Conservation (phyloP, 2,113 vertebrate species). For the Xiphophorus maculatus region DNA sequence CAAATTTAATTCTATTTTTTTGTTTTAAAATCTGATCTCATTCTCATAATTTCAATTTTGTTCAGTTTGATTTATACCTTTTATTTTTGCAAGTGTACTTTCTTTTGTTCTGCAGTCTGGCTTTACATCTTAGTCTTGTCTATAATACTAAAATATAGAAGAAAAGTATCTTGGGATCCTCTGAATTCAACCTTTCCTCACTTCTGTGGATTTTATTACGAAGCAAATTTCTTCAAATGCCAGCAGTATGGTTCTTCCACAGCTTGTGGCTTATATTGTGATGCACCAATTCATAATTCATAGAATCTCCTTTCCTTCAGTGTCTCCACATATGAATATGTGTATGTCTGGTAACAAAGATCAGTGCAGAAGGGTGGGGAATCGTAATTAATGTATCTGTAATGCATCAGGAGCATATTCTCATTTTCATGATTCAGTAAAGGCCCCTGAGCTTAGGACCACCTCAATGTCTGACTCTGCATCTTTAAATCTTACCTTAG, state of each 20-base stretch:
- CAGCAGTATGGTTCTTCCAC: neutral
- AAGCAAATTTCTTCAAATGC: neutral
- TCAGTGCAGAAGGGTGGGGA: constrained; percentile 9
- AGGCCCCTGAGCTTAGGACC: constrained; percentile 15
- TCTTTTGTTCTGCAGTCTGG: neutral
- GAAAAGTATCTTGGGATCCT: neutral
- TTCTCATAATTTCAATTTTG: neutral
- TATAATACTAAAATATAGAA: neutral
- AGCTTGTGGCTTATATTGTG: constrained; percentile 24
- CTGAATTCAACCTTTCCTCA: neutral
- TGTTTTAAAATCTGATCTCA: neutral
- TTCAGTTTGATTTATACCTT: neutral
- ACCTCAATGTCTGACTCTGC: neutral
- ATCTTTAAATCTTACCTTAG: neutral
- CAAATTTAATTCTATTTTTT: too few species aligned
- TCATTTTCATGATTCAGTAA: constrained; percentile 36
- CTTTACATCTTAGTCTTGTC: neutral
- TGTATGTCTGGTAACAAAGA: constrained; percentile 24
- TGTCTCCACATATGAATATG: constrained; percentile 6
- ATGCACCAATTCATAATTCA: constrained; percentile 60
- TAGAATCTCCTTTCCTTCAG: constrained; percentile 18
- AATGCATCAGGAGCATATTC: constrained; percentile 61
- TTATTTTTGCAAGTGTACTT: neutral
- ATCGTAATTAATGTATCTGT: constrained; percentile 66
- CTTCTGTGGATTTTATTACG: constrained; percentile 13